phyloP scores from a whole-genome alignment of 1,140 invertebrate genomes.

The honey bee (Apis mellifera) region DNA sequence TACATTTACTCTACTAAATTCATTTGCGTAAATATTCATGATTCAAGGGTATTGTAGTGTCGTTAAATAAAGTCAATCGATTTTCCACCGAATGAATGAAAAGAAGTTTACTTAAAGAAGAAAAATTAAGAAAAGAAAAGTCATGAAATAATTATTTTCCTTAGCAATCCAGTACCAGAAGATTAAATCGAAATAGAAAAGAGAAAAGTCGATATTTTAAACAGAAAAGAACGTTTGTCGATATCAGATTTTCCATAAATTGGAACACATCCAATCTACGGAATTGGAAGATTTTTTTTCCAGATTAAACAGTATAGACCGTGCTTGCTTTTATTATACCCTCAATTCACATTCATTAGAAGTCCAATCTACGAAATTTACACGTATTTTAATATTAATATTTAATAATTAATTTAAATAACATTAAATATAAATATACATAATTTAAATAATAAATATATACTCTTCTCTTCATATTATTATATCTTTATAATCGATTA shows the following conservation, averaged over 20 bases:
- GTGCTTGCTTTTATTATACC: not conserved
- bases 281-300: slow-evolving; percentile 13
- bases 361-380: not conserved
- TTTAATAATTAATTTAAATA: no score
- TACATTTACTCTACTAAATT: no score
- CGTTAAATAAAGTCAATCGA: no score
- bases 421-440: no score
- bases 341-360: not conserved
- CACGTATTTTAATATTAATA: no score
- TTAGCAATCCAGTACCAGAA: not conserved
- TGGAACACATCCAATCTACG: slow-evolving; percentile 15
- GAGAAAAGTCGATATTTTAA: slow-evolving; percentile 13
- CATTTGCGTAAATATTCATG: no score
- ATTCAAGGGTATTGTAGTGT: no score
- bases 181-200: slow-evolving; percentile 1
- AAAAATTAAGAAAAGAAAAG: not conserved
- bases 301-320: slow-evolving; percentile 3
- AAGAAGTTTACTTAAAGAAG: not conserved
- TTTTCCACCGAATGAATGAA: not conserved
- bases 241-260: slow-evolving; percentile 35
- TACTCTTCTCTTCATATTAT: no score
- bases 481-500: no score
- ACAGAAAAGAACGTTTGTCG: slow-evolving; percentile 9
- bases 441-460: no score
- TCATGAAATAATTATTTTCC: not conserved